Evolutionary conservation across 2,113 vertebrate species (phyloP).

Genomic region (Entomyzon cyanotis): DNA sequence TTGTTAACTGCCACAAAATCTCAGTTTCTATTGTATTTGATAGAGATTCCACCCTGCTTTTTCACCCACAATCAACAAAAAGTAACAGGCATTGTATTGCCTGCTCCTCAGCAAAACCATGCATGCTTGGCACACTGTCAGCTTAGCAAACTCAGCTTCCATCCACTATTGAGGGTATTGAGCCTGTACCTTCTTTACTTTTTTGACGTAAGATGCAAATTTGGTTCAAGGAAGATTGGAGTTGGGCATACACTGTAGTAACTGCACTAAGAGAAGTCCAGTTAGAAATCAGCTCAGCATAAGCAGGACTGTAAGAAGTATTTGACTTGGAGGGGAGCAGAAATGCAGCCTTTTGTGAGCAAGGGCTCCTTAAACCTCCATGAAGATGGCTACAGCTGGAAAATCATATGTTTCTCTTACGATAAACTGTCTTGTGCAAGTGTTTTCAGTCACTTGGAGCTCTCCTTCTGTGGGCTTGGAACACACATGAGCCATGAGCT

Average conservation of each 20-base stretch:
- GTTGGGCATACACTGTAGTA: not conserved
- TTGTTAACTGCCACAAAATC: not conserved
- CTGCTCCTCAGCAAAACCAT: not conserved
- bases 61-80: not conserved
- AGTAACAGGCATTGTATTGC: not conserved
- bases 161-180: not conserved
- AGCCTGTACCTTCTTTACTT: not conserved
- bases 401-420: not conserved
- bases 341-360: not conserved
- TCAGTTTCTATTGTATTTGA: not conserved
- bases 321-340: not conserved
- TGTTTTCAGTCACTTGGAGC: conserved; percentile 13
- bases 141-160: not conserved
- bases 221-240: not conserved
- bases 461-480: conserved; percentile 38
- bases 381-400: not conserved
- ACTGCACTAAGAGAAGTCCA: not conserved
- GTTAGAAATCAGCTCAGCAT: not conserved
- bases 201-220: not conserved
- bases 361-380: not conserved
- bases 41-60: not conserved
- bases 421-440: conserved; percentile 21
- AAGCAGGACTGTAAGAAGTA: not conserved
- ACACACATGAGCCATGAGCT: conserved; percentile 9
- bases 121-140: not conserved